Conservation (phyloP, 1,140 invertebrate genomes). For the Lasioglossum baleicum region DNA sequence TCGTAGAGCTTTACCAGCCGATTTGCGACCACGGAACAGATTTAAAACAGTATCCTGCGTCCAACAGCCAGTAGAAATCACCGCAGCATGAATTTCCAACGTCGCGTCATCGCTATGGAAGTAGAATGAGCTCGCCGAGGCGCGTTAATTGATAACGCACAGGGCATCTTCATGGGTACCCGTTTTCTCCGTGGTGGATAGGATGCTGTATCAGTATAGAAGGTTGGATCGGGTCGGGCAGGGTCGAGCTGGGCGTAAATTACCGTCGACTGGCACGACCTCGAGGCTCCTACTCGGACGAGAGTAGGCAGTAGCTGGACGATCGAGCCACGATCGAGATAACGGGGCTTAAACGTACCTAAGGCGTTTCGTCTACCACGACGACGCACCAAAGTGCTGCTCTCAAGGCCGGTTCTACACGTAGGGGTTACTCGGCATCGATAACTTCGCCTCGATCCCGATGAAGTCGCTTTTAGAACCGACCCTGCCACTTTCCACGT, state of each 20-base stretch:
- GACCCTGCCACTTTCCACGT: background rate
- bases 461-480: constrained; percentile 21
- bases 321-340: constrained; percentile 59
- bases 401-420: constrained; percentile 47
- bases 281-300: constrained; percentile 49
- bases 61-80: background rate
- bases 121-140: background rate
- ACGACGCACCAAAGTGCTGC: constrained; percentile 39
- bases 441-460: constrained; percentile 9
- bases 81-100: background rate
- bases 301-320: constrained; percentile 54
- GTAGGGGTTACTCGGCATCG: constrained; percentile 32
- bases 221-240: constrained; percentile 24
- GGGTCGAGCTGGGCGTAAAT: constrained; percentile 52
- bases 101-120: background rate
- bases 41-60: background rate
- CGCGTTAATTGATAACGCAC: constrained; percentile 1
- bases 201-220: constrained; percentile 21
- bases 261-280: constrained; percentile 61
- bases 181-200: background rate
- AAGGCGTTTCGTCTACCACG: constrained; percentile 50
- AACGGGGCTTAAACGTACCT: constrained; percentile 60
- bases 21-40: background rate
- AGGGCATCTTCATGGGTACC: background rate
- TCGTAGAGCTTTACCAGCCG: background rate